Evolutionary conservation across 2,113 vertebrate species (phyloP), one percentile per base, ranked within the genome.

Genomic region (Gobio gobio): DNA sequence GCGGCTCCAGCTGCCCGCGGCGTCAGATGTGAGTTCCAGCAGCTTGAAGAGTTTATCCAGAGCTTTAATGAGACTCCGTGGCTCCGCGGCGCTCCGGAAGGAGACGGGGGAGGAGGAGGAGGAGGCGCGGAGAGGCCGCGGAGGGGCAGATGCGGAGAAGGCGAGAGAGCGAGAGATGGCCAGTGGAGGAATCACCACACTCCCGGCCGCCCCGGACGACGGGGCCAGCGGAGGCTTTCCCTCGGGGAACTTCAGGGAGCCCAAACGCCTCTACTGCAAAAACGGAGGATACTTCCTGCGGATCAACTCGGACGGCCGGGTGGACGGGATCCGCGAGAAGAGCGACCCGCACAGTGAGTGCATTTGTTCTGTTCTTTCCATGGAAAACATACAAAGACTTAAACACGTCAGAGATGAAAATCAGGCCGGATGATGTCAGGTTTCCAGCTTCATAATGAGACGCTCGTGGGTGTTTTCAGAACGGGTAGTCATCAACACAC

Each of bases 241-340:
- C 1, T 95, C 97, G 0, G 97, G 97, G 6, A 94, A 92, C 92
- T 98, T 97, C 91, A 98, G 96, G 93, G 98, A 98, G 12, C 97
- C 97, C 86, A 99, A 99, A 85, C 91, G 97, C 75, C 94, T 99
- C 4, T 99, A 99, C 92, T 99, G 97, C 91, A 99, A 99, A 87
- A 99, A 98, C 89, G 98, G 97, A 5, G 98, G 98, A 87, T 99
- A 96, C 92, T 98, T 99, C 91, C 90, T 99, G 88, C 95, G 97
- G 93, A 98, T 99, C 85, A 95, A 93, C 82, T 93, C 97, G 24
- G 97, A 99, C 86, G 97, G 97, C 22, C 92, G 94, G 43, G 97
- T 98, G 93, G 97, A 99, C 66, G 98, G 98, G 24, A 95, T 96
- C 87, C 96, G 97, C 3, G 98, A 99, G 94, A 98, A 97, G 92